Conservation (phyloP, 1,140 invertebrate species). For the Polypedilum vanderplanki region DNA sequence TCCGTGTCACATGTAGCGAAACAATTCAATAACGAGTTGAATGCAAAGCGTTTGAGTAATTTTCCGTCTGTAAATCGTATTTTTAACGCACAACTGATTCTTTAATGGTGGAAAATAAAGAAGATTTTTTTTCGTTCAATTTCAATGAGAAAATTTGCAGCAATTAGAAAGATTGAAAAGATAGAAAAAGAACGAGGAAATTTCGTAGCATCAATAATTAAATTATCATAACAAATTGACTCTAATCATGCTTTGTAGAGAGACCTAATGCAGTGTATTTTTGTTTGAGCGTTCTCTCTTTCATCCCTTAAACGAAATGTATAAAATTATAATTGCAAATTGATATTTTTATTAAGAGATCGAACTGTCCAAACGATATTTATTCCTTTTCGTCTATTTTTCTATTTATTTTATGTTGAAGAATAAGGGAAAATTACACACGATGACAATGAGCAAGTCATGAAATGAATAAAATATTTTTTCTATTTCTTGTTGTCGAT, state of each 20-base stretch:
- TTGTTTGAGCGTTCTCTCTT: background rate
- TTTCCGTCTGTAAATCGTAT: background rate
- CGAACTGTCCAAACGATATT: constrained; percentile 2
- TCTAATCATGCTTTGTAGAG: background rate
- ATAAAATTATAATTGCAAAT: constrained; percentile 20
- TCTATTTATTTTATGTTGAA: background rate
- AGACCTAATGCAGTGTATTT: background rate
- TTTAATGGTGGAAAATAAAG: background rate
- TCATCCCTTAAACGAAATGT: background rate
- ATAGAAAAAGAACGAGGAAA: background rate
- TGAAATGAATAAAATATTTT: constrained; percentile 14
- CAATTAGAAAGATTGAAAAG: constrained; percentile 10
- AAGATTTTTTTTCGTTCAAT: background rate
- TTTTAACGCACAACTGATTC: background rate
- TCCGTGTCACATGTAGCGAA: too few relatives aligned
- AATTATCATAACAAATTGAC: constrained; percentile 19
- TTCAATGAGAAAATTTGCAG: constrained; percentile 5
- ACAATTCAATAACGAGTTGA: background rate
- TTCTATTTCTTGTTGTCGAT: background rate
- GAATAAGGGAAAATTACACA: constrained; percentile 4
- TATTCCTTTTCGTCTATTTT: background rate
- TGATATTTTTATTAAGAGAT: constrained; percentile 15
- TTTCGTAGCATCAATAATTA: background rate
- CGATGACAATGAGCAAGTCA: background rate
- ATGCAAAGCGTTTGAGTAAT: constrained; percentile 3